A percentile compares a stretch with the other conserved stretches of the same genome.
Conservation (phyloP, 1,140 invertebrate genomes). For the Pectinophora gossypiella region DNA sequence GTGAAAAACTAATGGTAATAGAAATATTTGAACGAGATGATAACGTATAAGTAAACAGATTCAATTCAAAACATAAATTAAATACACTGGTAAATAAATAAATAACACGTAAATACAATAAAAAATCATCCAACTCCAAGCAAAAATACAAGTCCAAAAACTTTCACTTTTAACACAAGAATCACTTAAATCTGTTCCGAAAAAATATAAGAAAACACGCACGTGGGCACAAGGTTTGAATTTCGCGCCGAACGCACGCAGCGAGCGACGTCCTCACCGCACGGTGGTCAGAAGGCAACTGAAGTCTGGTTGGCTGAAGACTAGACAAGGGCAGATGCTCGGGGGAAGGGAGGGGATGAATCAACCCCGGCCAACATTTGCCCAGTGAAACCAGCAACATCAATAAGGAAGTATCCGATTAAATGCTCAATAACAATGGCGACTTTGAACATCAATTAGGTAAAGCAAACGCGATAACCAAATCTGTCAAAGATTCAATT, state of each 20-base stretch:
- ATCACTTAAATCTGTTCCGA: conserved; percentile 11
- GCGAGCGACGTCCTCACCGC: conserved; percentile 29
- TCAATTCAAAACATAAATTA: neutral
- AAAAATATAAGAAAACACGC: conserved; percentile 12
- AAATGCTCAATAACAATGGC: conserved; percentile 22
- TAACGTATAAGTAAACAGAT: too few species aligned
- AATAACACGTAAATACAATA: neutral
- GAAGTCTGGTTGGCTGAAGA: conserved; percentile 30
- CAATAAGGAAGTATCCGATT: conserved; percentile 40
- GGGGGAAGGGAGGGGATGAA: conserved; percentile 34
- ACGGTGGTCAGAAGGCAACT: conserved; percentile 35
- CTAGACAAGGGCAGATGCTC: conserved; percentile 40
- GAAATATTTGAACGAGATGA: too few species aligned
- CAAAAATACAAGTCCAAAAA: neutral
- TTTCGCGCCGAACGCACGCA: conserved; percentile 40
- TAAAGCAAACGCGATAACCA: conserved; percentile 21
- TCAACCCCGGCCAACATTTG: conserved; percentile 49
- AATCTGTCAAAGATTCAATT: conserved; percentile 1
- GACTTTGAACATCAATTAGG: conserved; percentile 22
- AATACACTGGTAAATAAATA: neutral
- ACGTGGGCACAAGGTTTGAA: conserved; percentile 30
- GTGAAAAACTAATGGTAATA: too few species aligned
- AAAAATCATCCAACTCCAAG: neutral
- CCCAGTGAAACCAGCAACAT: conserved; percentile 44
- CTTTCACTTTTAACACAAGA: conserved; percentile 7